Conservation (phyloP, 2,113 vertebrate genomes). For the Sminthopsis crassicaudata region DNA sequence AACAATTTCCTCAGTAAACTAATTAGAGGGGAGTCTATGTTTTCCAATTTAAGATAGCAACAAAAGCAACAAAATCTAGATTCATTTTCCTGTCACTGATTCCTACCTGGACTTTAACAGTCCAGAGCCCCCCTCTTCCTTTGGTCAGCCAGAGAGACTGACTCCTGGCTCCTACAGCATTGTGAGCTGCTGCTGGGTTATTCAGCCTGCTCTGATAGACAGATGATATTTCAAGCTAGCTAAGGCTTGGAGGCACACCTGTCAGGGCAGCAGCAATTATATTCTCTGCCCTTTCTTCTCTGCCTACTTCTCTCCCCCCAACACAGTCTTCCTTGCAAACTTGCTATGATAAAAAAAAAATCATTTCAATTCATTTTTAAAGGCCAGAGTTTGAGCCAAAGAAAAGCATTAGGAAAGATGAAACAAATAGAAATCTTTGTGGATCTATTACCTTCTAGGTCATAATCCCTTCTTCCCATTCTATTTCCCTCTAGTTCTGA, state of each 20-base stretch:
- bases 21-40: neutral
- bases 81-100: neutral
- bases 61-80: neutral
- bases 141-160: neutral
- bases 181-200: neutral
- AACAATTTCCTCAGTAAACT: neutral
- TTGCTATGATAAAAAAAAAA: neutral
- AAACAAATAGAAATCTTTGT: neutral
- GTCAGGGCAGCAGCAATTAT: neutral
- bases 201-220: neutral
- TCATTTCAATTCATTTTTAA: neutral
- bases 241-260: neutral
- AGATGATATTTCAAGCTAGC: constrained; percentile 7
- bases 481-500: neutral
- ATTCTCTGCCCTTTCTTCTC: neutral
- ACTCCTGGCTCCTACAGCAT: neutral
- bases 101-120: neutral
- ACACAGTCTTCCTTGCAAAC: neutral
- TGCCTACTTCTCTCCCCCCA: neutral
- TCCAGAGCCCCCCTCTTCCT: neutral
- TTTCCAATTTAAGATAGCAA: neutral
- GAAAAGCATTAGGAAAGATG: neutral
- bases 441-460: neutral
- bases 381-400: neutral
- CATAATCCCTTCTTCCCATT: neutral